phyloP scores from a whole-genome alignment of 2,888 invertebrate species.

The Macrophya annulata region DNA sequence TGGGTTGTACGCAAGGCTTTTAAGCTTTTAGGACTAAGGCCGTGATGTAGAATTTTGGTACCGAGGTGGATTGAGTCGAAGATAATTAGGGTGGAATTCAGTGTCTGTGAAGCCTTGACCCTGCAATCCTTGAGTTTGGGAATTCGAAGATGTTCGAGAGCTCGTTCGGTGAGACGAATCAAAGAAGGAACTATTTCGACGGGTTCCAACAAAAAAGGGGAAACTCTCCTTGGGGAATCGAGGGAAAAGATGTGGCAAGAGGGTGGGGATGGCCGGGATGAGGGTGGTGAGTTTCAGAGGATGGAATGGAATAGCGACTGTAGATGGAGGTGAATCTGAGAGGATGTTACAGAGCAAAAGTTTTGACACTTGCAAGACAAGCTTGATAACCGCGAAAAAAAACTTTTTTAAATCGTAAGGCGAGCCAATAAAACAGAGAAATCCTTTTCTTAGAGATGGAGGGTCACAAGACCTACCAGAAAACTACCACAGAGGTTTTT shows the following conservation, averaged over 20 bases:
- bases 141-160: conserved; percentile 23
- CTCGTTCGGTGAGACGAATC: conserved; percentile 32
- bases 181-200: conserved; percentile 29
- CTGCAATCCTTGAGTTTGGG: background rate
- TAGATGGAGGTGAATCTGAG: conserved; percentile 20
- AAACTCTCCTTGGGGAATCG: conserved; percentile 43
- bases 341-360: conserved; percentile 6
- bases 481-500: background rate
- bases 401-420: conserved; percentile 28
- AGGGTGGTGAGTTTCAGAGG: conserved; percentile 7
- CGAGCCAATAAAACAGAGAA: conserved; percentile 37
- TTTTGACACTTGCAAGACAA: conserved; percentile 48
- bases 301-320: background rate
- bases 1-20: background rate
- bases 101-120: background rate
- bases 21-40: background rate
- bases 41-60: background rate
- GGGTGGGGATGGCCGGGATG: too few species aligned
- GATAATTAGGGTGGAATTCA: conserved; percentile 6
- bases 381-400: conserved; percentile 43
- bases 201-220: conserved; percentile 40
- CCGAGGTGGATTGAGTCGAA: background rate
- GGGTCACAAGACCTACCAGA: background rate
- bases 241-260: background rate
- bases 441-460: background rate